Evolutionary conservation across 2,888 invertebrate genomes (phyloP).

Genomic region (Brachylomia viminalis): DNA sequence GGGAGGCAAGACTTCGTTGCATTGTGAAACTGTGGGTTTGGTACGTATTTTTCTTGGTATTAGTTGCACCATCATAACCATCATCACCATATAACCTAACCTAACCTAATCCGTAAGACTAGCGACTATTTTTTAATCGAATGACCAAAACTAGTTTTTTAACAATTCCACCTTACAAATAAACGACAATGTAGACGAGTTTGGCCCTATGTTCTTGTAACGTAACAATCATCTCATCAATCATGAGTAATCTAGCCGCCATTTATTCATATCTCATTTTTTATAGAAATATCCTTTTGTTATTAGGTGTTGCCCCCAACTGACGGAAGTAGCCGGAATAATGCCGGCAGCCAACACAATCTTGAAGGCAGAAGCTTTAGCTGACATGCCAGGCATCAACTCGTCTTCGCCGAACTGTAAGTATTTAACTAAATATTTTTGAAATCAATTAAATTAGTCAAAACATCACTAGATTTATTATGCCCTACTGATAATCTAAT

Average conservation of each 20-base stretch:
- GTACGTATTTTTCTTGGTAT: conserved; percentile 70
- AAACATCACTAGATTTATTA: conserved; percentile 2
- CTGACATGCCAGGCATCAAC: conserved; percentile 84
- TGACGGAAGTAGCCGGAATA: conserved; percentile 87
- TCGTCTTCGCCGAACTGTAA: conserved; percentile 87
- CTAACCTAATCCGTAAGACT: neutral
- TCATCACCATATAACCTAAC: too few species aligned
- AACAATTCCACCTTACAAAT: too few species aligned
- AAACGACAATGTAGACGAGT: too few species aligned
- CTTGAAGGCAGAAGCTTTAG: conserved; percentile 83
- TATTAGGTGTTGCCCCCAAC: conserved; percentile 87
- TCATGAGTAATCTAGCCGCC: too few species aligned
- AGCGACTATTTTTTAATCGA: neutral
- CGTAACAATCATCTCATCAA: too few species aligned
- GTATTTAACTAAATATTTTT: conserved; percentile 75
- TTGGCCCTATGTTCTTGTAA: too few species aligned
- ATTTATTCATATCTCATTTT: too few species aligned
- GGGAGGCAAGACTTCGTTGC: conserved; percentile 97
- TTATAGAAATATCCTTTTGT: neutral
- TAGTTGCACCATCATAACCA: too few species aligned
- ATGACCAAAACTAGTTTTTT: neutral
- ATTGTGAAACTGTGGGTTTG: conserved; percentile 95
- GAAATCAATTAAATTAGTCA: conserved; percentile 24
- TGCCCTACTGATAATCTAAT: conserved; percentile 17
- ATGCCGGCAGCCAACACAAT: conserved; percentile 84